Conservation (phyloP, 2,113 vertebrate species). For the Syrmaticus mikado region DNA sequence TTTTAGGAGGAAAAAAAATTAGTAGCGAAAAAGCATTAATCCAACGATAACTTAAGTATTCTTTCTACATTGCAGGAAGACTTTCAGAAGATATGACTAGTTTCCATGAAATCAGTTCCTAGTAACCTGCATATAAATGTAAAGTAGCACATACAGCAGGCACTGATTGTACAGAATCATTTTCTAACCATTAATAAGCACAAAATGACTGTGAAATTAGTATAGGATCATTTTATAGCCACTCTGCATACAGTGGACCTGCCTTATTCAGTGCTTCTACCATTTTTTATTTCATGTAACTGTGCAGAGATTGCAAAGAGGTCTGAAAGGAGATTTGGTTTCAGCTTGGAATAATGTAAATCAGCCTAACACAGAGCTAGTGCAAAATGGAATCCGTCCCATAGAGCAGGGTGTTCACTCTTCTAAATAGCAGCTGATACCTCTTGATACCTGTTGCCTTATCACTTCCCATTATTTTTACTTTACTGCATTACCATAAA, state of each 20-base stretch:
- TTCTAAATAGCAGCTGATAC: neutral
- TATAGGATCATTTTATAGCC: neutral
- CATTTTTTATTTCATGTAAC: neutral
- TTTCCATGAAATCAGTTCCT: neutral
- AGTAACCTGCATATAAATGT: neutral
- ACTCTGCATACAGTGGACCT: neutral
- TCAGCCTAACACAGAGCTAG: neutral
- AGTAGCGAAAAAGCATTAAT: neutral
- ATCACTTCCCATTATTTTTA: neutral
- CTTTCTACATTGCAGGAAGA: neutral
- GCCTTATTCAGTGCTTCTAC: neutral
- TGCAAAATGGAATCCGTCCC: neutral
- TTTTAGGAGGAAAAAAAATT: neutral
- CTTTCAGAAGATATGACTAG: neutral
- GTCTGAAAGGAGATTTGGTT: neutral
- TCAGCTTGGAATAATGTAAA: neutral
- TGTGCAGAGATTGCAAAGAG: neutral
- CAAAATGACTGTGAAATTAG: neutral
- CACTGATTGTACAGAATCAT: neutral
- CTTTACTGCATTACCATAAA: neutral
- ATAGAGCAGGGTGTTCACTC: neutral
- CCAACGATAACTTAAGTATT: neutral
- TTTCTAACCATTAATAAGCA: neutral
- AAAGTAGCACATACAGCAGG: neutral
- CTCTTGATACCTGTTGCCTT: neutral